Evolutionary conservation across 2,797 vertebrate species (phyloP).

Genomic region (Tarsius wallacei): DNA sequence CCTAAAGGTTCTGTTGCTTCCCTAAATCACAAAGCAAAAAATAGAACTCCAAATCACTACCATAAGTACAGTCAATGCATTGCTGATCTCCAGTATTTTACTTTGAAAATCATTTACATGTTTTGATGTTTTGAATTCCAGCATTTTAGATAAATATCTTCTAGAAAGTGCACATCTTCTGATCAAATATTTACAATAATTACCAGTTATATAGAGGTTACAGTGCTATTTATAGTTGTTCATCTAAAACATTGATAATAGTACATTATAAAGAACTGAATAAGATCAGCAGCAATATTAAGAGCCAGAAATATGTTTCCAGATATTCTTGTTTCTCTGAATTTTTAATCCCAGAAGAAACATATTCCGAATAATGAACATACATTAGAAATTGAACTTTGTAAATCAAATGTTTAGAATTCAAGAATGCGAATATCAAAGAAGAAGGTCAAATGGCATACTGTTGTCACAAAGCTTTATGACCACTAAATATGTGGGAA

Average conservation of each 20-base stretch:
- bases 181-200: not conserved
- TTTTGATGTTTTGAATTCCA: not conserved
- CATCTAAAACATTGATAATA: not conserved
- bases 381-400: conserved; percentile 65
- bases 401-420: conserved; percentile 46
- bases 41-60: not conserved
- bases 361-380: not conserved
- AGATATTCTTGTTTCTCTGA: not conserved
- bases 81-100: not conserved
- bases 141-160: not conserved
- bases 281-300: not conserved
- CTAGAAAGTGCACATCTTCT: not conserved
- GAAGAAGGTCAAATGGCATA: not conserved
- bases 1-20: not conserved
- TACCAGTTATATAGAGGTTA: conserved; percentile 7
- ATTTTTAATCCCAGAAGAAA: not conserved
- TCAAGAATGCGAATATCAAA: conserved; percentile 6
- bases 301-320: not conserved
- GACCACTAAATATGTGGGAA: not conserved
- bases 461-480: not conserved
- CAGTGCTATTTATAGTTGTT: not conserved
- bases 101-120: not conserved
- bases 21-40: conserved; percentile 21
- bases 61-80: not conserved
- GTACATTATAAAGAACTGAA: not conserved